phyloP scores from a whole-genome alignment of 2,113 vertebrate species.

The Sebastes fasciatus region DNA sequence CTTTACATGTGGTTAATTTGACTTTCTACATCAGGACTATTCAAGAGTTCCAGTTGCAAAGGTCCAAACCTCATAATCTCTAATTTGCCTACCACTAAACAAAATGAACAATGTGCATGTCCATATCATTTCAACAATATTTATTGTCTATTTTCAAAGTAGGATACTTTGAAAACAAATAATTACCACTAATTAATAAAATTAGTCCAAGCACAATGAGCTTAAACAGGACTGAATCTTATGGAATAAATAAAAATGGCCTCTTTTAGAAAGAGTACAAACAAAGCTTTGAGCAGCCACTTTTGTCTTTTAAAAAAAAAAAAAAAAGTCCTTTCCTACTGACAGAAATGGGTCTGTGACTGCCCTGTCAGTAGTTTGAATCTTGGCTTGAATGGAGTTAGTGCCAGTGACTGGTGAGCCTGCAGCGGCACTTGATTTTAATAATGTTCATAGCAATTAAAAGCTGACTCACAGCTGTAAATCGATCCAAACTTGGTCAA shows the following conservation, averaged over 20 bases:
- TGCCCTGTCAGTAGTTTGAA: neutral
- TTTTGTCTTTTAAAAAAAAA: too few species aligned
- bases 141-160: neutral
- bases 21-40: neutral
- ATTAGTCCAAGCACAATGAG: neutral
- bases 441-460: neutral
- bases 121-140: neutral
- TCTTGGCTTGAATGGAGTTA: neutral
- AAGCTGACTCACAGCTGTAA: constrained; percentile 10
- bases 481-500: constrained; percentile 6
- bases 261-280: too few species aligned
- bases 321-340: neutral
- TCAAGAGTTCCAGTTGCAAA: neutral
- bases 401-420: neutral
- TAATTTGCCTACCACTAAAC: neutral
- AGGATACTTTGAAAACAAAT: neutral
- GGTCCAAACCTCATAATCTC: neutral
- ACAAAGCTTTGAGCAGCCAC: too few species aligned
- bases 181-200: too few species aligned
- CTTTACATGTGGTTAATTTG: neutral
- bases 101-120: neutral
- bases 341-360: neutral
- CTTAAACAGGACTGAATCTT: neutral
- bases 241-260: neutral
- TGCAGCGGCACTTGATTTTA: neutral